phyloP scores from a whole-genome alignment of 2,113 vertebrate genomes.

The Girardinichthys multiradiatus region DNA sequence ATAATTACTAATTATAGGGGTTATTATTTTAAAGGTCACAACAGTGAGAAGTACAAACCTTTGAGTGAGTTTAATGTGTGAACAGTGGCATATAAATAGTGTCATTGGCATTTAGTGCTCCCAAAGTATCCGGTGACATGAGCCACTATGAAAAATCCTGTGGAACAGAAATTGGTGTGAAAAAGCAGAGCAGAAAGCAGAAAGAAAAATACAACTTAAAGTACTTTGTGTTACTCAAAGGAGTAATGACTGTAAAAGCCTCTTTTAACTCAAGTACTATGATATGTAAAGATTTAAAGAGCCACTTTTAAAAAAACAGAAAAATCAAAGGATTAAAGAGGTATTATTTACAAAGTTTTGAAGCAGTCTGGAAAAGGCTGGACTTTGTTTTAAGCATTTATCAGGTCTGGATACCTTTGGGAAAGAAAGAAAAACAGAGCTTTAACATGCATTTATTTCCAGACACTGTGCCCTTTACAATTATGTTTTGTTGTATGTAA shows the following conservation, averaged over 20 bases:
- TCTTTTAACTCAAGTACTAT: constrained; percentile 48
- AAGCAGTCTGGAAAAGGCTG: no score
- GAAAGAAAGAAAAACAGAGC: neutral
- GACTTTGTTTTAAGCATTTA: neutral
- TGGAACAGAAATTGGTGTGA: constrained; percentile 31
- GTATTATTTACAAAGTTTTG: neutral
- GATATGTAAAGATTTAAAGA: constrained; percentile 46
- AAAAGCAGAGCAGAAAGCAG: constrained; percentile 11
- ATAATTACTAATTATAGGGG: neutral
- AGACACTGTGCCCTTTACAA: neutral
- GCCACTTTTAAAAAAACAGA: constrained; percentile 34
- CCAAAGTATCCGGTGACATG: constrained; percentile 24
- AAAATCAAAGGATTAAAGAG: neutral
- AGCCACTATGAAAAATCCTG: constrained; percentile 28
- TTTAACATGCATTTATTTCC: neutral
- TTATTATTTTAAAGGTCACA: neutral
- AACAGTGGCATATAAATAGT: constrained; percentile 8
- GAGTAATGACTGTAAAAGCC: constrained; percentile 33
- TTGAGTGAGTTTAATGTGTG: constrained; percentile 4
- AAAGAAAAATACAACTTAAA: constrained; percentile 20
- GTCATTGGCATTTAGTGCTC: constrained; percentile 17
- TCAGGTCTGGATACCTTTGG: neutral
- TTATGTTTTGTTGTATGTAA: neutral
- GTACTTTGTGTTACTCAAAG: constrained; percentile 45
- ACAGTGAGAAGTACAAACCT: constrained; percentile 2